Conservation (phyloP, 2,888 invertebrate genomes). For the Ryuthela nishihirai region DNA sequence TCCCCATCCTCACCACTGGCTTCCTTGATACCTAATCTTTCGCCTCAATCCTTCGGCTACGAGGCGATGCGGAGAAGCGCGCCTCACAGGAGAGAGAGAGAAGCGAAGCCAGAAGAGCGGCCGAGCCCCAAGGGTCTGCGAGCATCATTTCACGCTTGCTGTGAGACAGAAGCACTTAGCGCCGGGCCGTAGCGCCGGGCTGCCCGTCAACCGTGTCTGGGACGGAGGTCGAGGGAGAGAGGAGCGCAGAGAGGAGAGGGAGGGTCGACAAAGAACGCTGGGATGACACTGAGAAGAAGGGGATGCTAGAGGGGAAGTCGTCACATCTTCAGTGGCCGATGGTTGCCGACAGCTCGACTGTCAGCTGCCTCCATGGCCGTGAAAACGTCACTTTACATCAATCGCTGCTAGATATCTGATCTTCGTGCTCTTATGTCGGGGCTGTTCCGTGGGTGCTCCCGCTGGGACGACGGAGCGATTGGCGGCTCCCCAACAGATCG, state of each 20-base stretch:
- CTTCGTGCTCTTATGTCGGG: no score
- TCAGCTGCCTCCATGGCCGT: slow-evolving; percentile 6
- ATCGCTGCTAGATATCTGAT: slow-evolving; percentile 9
- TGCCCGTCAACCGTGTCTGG: background rate
- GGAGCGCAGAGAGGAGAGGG: background rate
- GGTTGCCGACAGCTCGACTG: slow-evolving; percentile 25
- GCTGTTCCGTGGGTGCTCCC: no score
- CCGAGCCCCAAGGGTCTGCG: no score
- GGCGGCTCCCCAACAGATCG: slow-evolving; percentile 4
- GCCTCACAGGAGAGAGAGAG: no score
- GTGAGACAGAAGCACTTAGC: slow-evolving; percentile 3
- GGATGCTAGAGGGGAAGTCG: background rate
- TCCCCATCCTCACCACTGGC: no score
- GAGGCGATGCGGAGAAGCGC: no score
- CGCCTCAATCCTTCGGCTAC: no score
- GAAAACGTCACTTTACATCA: slow-evolving; percentile 21
- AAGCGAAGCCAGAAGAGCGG: no score
- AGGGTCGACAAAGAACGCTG: background rate
- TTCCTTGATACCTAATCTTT: no score
- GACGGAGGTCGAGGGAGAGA: background rate
- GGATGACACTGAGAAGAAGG: background rate
- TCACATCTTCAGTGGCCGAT: slow-evolving; percentile 24
- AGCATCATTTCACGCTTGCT: slow-evolving; percentile 26
- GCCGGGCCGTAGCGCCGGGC: no score
- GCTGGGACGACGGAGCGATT: no score